Percentiles rank a stretch among this genome's conserved stretches.
Evolutionary conservation across 2,113 vertebrate genomes (phyloP).

Genomic region (Mungos mungo): DNA sequence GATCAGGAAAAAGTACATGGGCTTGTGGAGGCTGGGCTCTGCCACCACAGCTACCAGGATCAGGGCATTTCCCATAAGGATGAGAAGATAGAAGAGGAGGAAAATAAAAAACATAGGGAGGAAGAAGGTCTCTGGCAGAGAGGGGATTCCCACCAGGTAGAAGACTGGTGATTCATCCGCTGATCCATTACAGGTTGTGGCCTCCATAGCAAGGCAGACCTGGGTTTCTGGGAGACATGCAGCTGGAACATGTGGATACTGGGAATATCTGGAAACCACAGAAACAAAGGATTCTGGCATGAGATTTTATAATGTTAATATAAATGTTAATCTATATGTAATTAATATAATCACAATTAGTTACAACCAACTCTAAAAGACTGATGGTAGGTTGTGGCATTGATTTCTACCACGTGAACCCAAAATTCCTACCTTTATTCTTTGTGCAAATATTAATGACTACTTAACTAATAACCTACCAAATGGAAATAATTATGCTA

Average conservation of each 20-base stretch:
- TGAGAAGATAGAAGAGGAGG: slow-evolving; percentile 70
- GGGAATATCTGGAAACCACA: slow-evolving; percentile 5
- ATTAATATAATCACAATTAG: neutral
- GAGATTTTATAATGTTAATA: neutral
- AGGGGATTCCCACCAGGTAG: slow-evolving; percentile 10
- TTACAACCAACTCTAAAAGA: neutral
- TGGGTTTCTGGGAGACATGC: neutral
- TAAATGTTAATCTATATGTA: too few relatives aligned
- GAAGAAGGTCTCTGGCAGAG: slow-evolving; percentile 38
- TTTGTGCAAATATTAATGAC: neutral
- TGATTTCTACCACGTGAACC: neutral
- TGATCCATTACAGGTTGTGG: neutral
- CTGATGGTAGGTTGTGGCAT: neutral
- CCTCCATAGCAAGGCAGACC: neutral
- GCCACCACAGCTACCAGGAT: slow-evolving; percentile 60
- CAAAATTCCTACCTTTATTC: neutral
- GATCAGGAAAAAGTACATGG: slow-evolving; percentile 78
- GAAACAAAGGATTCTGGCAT: neutral
- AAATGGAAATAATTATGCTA: neutral
- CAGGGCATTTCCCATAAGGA: slow-evolving; percentile 53
- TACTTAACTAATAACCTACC: neutral
- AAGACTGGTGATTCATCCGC: neutral
- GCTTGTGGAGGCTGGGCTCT: slow-evolving; percentile 77
- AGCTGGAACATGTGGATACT: neutral
- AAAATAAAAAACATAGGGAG: slow-evolving; percentile 65